These are phyloP conservation scores for Nesogale talazaci DNA, from an alignment of 2,113 vertebrate species.

Conservation along the genomic window DNA sequence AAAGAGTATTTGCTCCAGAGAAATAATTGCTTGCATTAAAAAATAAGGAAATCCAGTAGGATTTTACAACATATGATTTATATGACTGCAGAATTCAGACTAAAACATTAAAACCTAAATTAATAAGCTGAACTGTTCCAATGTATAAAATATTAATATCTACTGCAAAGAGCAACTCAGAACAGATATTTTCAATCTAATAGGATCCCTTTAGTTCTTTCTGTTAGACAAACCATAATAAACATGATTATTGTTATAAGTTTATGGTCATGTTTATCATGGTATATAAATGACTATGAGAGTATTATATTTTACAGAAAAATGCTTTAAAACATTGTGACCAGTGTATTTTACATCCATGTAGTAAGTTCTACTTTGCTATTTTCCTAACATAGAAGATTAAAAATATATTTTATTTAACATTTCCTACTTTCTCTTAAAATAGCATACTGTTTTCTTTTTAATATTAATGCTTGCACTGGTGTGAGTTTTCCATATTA, in stretches of 20 bases:
- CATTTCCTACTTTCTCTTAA: not conserved
- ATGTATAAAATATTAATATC: not conserved
- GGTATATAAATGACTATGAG: not conserved
- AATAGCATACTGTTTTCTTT: not conserved
- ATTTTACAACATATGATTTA: slow-evolving; percentile 31
- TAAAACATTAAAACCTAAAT: not conserved
- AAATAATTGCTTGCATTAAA: not conserved
- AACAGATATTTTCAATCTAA: slow-evolving; percentile 1
- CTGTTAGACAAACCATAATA: slow-evolving; percentile 26
- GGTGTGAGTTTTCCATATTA: not conserved
- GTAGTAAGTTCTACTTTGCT: not conserved
- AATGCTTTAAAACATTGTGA: not conserved
- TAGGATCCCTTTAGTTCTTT: not conserved
- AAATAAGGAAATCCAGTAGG: not conserved
- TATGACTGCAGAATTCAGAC: not conserved
- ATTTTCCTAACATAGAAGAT: slow-evolving; percentile 10
- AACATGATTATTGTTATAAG: not conserved
- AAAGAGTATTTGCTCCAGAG: not conserved
- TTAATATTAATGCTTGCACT: not conserved
- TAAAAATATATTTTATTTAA: not conserved
- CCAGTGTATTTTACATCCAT: not conserved
- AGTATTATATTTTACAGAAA: not conserved
- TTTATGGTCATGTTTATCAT: too few species aligned
- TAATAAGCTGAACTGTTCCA: not conserved
- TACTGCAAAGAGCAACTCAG: not conserved